These are phyloP conservation scores for Agriopis leucophaearia DNA, from an alignment of 2,888 invertebrate species.

Conservation along the genomic window DNA sequence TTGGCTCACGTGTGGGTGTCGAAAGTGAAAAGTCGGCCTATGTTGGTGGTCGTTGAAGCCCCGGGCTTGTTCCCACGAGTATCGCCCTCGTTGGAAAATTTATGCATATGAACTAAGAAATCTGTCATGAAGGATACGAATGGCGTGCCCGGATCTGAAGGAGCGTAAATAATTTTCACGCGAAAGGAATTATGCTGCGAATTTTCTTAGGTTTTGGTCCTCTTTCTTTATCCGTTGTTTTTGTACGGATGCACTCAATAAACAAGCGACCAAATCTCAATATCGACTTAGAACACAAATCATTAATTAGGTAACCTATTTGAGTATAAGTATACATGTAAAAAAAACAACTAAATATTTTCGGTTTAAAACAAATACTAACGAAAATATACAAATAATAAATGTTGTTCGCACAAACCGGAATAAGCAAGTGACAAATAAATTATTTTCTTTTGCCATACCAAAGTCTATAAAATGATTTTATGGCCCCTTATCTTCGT, in stretches of 20 bases:
- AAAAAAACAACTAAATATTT: no score
- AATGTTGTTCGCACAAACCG: not conserved
- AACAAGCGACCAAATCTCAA: no score
- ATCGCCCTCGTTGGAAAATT: slow-evolving; percentile 81
- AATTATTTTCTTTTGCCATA: not conserved
- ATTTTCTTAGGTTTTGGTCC: slow-evolving; percentile 19
- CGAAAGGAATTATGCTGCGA: slow-evolving; percentile 42
- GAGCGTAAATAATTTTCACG: slow-evolving; percentile 83
- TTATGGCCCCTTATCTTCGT: not conserved
- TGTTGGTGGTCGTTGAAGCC: slow-evolving; percentile 81
- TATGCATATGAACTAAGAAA: slow-evolving; percentile 85
- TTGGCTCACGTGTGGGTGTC: slow-evolving; percentile 50
- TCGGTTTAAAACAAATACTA: no score
- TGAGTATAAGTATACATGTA: no score
- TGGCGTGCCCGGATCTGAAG: slow-evolving; percentile 79
- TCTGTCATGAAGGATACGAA: slow-evolving; percentile 84
- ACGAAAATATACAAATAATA: not conserved
- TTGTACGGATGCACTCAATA: no score
- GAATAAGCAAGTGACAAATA: not conserved
- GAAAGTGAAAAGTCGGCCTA: slow-evolving; percentile 82
- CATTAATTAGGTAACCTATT: no score
- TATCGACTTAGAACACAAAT: no score
- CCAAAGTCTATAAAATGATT: slow-evolving; percentile 2
- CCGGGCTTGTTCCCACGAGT: slow-evolving; percentile 82
- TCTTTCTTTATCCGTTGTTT: not conserved